Evolutionary conservation across 2,113 vertebrate species (phyloP).

Genomic region (Bufo bufo): DNA sequence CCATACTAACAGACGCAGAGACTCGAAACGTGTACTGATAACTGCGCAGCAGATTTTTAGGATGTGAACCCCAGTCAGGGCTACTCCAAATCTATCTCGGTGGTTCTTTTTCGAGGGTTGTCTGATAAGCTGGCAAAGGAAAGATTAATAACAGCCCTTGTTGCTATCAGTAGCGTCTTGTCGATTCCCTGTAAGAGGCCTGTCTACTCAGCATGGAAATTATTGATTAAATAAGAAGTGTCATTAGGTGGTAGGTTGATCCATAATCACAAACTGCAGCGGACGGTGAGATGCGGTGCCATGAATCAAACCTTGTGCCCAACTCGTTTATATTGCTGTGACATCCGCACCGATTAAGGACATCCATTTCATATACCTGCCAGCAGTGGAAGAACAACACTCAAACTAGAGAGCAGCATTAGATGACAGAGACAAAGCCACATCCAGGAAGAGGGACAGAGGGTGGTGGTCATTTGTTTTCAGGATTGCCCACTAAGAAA

Average conservation of each 20-base stretch:
- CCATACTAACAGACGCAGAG: conserved; percentile 15
- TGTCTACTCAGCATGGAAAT: conserved; percentile 97
- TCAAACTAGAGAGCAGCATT: conserved; percentile 61
- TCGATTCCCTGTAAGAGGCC: conserved; percentile 90
- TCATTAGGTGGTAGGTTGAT: conserved; percentile 94
- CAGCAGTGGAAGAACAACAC: conserved; percentile 64
- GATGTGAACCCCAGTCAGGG: conserved; percentile 38
- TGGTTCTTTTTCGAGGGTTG: conserved; percentile 85
- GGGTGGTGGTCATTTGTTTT: conserved; percentile 47
- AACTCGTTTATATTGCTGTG: conserved; percentile 84
- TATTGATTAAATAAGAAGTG: conserved; percentile 99
- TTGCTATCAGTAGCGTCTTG: conserved; percentile 94
- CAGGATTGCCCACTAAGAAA: conserved; percentile 40
- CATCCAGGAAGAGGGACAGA: conserved; percentile 33
- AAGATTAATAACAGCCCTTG: conserved; percentile 91
- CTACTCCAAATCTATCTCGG: conserved; percentile 85
- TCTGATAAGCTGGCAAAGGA: conserved; percentile 86
- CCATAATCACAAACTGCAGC: conserved; percentile 83
- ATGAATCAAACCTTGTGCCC: conserved; percentile 83
- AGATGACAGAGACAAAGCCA: conserved; percentile 29
- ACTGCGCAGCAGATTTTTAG: conserved; percentile 56
- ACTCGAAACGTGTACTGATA: conserved; percentile 58
- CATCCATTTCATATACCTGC: conserved; percentile 69
- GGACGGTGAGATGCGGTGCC: conserved; percentile 74
- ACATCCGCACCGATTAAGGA: conserved; percentile 73